Evolutionary conservation across 1,140 invertebrate genomes (phyloP), one percentile per base, ranked within the genome.

Genomic region (Metopolophium dirhodum): DNA sequence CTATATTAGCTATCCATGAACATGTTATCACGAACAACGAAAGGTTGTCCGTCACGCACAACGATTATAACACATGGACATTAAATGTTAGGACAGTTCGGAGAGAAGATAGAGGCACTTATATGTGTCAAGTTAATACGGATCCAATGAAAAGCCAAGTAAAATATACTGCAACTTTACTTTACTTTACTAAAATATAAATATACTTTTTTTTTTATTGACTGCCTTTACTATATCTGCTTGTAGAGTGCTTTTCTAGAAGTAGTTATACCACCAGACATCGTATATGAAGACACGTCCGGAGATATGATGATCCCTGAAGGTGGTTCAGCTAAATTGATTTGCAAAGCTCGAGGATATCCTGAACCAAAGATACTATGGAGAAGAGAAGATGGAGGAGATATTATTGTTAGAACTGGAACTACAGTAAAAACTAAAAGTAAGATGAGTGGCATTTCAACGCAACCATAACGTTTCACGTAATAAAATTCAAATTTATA

Each of bases 121-220:
- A 98, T 95, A 98, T 98, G 97, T 99, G 98, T 96, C 98, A 99
- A 96, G 97, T 99, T 94, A 98, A 99, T 95, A 98, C 98, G 94
- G 97, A 98, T 95, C 98, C 98, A 30, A 98, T 99, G 97, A 98
- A 98, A 95, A 98, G 97, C 96, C 98, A 98, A 96, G 98, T 98
- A 95, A 96, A 95, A 83, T 68, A 61, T 7, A 41, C 26, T 14
- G 6, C n/a, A 54, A 85, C 18, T 35, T 90, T 49, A 82, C 22
- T 22, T 93, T 26, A 7, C 51, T 61, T 8, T 7, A 47, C 45
- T 8, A n/a, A 61, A 49, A 30, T 23, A 83, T 68, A n/a, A n/a
- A 68, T n/a, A n/a, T 30, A n/a, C n/a, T 54, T 30, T 61, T 61
- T 61, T 61, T 61, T 61, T 30, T 61, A 93, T 94, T 94, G 23